Evolutionary conservation across 2,888 invertebrate genomes (phyloP).

Genomic region (Pseudococcus jackbeardsleyi): DNA sequence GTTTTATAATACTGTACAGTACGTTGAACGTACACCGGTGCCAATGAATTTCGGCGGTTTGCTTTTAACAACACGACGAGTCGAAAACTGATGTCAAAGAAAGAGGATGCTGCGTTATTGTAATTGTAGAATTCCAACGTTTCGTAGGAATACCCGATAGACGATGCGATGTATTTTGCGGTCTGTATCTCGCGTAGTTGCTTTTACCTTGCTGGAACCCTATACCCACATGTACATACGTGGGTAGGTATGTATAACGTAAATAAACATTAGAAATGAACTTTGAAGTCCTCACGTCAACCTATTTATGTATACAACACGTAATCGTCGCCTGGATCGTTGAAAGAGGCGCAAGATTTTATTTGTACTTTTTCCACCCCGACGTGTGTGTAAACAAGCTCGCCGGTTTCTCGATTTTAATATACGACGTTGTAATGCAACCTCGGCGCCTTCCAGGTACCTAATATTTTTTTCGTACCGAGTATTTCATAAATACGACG

Average conservation of each 20-base stretch:
- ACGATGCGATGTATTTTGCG: neutral
- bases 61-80: neutral
- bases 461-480: neutral
- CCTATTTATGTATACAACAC: neutral
- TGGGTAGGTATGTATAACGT: neutral
- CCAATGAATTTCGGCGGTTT: neutral
- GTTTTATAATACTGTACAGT: neutral
- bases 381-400: neutral
- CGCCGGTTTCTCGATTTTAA: conserved; percentile 36
- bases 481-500: neutral
- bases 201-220: neutral
- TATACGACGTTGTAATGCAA: conserved; percentile 63
- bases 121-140: conserved; percentile 10
- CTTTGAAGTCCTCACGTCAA: conserved; percentile 41
- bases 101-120: neutral
- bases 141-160: neutral
- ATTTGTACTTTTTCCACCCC: neutral
- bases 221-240: neutral
- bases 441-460: neutral
- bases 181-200: neutral
- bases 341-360: neutral
- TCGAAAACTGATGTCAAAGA: neutral
- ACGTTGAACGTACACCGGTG: neutral
- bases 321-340: conserved; percentile 22
- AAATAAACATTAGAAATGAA: conserved; percentile 31